Conservation (phyloP, 2,797 vertebrate species). For the Buphagus erythrorhynchus region DNA sequence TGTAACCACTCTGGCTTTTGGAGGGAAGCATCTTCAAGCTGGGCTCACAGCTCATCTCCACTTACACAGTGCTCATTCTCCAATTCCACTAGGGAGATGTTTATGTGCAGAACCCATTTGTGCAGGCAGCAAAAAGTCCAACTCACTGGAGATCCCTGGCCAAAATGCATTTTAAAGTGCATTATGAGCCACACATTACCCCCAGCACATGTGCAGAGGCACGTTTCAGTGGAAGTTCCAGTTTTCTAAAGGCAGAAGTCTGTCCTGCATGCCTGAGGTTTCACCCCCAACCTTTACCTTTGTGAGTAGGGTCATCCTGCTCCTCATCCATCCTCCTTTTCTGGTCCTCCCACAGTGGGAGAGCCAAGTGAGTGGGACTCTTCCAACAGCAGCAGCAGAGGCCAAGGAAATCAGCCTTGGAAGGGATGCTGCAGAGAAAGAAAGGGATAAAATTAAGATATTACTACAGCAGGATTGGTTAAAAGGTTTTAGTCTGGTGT, state of each 20-base stretch:
- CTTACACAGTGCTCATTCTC: fast-evolving
- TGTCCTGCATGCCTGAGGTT: neutral
- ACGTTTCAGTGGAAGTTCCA: neutral
- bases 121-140: neutral
- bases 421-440: neutral
- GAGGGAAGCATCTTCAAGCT: neutral
- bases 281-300: neutral
- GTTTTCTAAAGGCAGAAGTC: neutral
- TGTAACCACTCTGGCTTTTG: neutral
- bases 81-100: neutral
- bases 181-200: neutral
- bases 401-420: neutral
- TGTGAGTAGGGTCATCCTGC: neutral
- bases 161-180: neutral
- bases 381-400: neutral
- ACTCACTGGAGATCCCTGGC: neutral
- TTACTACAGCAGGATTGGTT: neutral
- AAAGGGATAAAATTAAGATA: neutral
- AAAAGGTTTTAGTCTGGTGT: neutral
- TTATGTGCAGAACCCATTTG: neutral
- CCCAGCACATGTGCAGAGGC: fast-evolving
- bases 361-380: neutral
- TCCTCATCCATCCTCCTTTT: neutral
- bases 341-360: neutral
- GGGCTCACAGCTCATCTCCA: neutral